Percentiles rank a stretch among this genome's conserved stretches.
Conservation (phyloP, 53 echinoderm and acorn worm genomes). For the Crossaster papposus region DNA sequence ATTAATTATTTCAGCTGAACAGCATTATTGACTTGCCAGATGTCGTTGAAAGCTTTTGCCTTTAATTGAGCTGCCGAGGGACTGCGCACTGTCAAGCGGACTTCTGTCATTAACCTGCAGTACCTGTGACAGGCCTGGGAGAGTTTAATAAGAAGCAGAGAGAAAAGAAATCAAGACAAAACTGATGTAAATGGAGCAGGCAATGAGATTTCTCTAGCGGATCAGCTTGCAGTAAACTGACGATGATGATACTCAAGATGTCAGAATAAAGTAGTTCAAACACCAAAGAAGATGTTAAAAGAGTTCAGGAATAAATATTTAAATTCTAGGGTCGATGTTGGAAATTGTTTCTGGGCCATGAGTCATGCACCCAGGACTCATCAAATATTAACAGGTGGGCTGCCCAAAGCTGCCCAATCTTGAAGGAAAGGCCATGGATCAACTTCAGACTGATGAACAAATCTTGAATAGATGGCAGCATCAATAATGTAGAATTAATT, state of each 20-base stretch:
- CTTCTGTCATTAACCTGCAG: background rate
- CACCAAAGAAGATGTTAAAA: too few species aligned
- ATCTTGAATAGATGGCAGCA: background rate
- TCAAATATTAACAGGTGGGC: background rate
- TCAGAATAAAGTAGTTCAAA: too few species aligned
- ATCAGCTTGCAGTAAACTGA: slow-evolving; percentile 5
- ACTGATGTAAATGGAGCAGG: slow-evolving; percentile 18
- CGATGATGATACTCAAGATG: background rate
- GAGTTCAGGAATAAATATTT: too few species aligned
- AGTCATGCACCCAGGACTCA: background rate
- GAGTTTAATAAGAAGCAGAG: background rate
- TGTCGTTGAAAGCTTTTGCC: background rate
- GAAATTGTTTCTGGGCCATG: too few species aligned
- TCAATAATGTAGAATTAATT: background rate
- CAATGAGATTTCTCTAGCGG: background rate
- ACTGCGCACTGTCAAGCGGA: background rate
- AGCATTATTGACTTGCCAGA: slow-evolving; percentile 4
- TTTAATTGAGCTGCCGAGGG: background rate
- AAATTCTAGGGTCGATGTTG: too few species aligned
- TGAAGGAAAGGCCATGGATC: background rate
- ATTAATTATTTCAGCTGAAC: background rate
- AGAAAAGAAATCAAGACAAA: slow-evolving; percentile 17
- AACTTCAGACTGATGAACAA: background rate
- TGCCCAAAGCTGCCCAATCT: background rate
- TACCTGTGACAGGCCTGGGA: background rate